A percentile compares a stretch with the other conserved stretches of the same genome.
Conservation (phyloP, 2,113 vertebrate species). For the Trochalopteron elliotii region DNA sequence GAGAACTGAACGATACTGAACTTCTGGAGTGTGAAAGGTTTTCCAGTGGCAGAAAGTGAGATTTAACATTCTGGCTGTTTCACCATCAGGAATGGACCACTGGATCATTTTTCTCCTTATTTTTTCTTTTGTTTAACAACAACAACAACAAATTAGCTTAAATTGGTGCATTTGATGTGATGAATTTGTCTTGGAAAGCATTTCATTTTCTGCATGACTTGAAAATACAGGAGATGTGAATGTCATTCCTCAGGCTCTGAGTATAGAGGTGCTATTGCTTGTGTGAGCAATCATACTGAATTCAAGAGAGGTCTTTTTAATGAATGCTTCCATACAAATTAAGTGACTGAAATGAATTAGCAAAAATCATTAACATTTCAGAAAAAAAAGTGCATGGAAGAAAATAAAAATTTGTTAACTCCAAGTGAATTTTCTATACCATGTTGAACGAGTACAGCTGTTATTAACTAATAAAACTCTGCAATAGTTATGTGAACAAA, state of each 20-base stretch:
- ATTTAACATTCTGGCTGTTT: neutral
- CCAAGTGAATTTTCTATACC: neutral
- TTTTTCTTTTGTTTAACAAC: neutral
- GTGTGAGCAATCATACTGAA: neutral
- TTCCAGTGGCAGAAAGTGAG: neutral
- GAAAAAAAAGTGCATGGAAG: neutral
- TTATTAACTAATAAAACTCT: neutral
- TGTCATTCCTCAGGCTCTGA: neutral
- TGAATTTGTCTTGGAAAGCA: neutral
- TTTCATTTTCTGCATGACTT: neutral
- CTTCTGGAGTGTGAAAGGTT: constrained; percentile 3
- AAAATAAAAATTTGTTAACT: neutral
- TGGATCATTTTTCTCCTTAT: neutral
- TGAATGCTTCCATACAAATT: neutral
- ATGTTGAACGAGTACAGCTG: neutral
- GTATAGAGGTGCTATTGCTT: neutral
- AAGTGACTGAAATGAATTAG: neutral
- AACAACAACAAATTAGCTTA: neutral
- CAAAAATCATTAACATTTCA: neutral
- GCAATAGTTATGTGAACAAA: neutral
- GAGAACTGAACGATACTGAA: neutral
- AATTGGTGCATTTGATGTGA: neutral
- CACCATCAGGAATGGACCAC: neutral
- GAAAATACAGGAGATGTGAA: neutral
- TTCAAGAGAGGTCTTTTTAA: neutral